Conservation (phyloP, 2,113 vertebrate genomes). For the Atrichornis clamosus region DNA sequence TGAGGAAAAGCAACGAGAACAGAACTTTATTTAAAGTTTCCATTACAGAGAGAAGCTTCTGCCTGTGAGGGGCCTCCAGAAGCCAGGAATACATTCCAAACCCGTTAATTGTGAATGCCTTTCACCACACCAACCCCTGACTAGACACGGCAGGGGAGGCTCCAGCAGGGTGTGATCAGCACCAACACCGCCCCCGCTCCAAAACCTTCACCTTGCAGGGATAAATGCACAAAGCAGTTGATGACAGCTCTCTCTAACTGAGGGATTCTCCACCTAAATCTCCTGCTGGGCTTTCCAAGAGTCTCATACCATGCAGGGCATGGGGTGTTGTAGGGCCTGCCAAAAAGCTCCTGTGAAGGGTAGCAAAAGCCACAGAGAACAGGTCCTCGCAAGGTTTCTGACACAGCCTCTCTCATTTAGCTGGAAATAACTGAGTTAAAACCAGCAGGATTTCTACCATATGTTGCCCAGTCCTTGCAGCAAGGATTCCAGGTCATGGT, state of each 20-base stretch:
- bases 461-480: not conserved
- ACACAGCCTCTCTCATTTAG: not conserved
- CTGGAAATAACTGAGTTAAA: not conserved
- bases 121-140: not conserved
- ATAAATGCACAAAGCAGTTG: accelerated
- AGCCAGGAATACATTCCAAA: not conserved
- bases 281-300: not conserved
- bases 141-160: not conserved
- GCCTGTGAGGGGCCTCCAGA: not conserved
- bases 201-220: not conserved
- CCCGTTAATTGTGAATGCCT: not conserved
- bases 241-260: not conserved
- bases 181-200: not conserved
- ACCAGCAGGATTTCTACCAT: not conserved
- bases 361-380: not conserved
- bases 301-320: not conserved
- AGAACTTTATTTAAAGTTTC: not conserved
- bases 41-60: not conserved
- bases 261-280: not conserved
- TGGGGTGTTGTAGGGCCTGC: not conserved
- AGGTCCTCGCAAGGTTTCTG: not conserved
- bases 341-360: not conserved
- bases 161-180: not conserved
- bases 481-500: not conserved
- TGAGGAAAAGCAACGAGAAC: not conserved